These are phyloP conservation scores for Antheraea assamensis DNA, from an alignment of 2,888 invertebrate species.

Conservation along the genomic window DNA sequence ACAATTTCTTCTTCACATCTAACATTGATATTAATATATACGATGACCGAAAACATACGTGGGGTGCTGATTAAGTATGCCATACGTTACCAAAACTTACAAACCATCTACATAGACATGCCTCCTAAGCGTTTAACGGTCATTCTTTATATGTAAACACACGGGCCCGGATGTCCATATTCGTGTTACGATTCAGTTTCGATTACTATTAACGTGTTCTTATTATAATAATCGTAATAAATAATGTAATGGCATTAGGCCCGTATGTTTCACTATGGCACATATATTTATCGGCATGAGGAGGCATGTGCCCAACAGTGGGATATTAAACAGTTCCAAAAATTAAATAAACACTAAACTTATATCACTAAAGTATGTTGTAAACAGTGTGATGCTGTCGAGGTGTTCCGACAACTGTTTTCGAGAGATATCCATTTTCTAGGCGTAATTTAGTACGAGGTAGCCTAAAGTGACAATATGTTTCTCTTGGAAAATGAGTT, in stretches of 20 bases:
- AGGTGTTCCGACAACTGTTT: too few relatives aligned
- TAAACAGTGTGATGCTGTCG: too few relatives aligned
- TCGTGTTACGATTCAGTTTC: not conserved
- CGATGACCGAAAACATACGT: not conserved
- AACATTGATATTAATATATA: not conserved
- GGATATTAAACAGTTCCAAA: not conserved
- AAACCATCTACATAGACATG: not conserved
- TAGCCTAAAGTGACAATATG: too few relatives aligned
- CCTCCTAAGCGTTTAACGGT: constrained; percentile 7
- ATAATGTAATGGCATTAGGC: not conserved
- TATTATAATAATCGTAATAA: not conserved
- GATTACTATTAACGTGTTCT: constrained; percentile 14
- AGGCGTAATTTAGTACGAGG: too few relatives aligned
- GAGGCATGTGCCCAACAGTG: not conserved
- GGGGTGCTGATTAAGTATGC: not conserved
- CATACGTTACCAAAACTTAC: not conserved
- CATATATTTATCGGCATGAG: not conserved
- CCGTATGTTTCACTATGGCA: not conserved
- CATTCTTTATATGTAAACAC: constrained; percentile 13
- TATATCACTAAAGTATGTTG: too few relatives aligned
- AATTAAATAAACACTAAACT: too few relatives aligned
- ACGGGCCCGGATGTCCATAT: not conserved
- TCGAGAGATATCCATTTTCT: too few relatives aligned
- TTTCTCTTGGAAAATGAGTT: too few relatives aligned
- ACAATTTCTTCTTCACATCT: not conserved